A percentile compares a stretch with the other conserved stretches of the same genome.
Conservation (phyloP, 2,888 invertebrate genomes). For the Agonopterix alstromeriana region DNA sequence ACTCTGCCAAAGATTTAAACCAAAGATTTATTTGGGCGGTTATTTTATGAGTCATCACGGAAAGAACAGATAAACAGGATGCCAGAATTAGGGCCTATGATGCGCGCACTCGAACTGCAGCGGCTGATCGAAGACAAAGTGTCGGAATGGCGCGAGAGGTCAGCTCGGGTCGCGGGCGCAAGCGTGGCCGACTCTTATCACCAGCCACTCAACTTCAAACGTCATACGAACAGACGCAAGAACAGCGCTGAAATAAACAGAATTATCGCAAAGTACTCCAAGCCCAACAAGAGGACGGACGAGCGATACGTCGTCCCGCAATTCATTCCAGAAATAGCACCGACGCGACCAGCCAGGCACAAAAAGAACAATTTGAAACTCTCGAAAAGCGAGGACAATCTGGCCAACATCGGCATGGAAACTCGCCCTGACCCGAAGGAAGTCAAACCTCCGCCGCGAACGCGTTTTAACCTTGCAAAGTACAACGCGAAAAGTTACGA, state of each 20-base stretch:
- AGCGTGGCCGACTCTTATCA: constrained; percentile 70
- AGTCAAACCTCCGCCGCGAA: constrained; percentile 23
- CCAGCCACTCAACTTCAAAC: constrained; percentile 69
- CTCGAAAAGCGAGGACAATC: constrained; percentile 63
- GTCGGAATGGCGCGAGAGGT: constrained; percentile 72
- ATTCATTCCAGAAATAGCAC: constrained; percentile 34
- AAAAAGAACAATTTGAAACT: constrained; percentile 29
- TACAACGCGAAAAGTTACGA: constrained; percentile 65
- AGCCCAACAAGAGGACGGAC: constrained; percentile 56
- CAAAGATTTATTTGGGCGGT: constrained; percentile 2
- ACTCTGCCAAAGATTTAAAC: neutral
- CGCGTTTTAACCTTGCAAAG: constrained; percentile 40
- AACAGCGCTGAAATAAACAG: constrained; percentile 73
- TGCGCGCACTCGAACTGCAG: constrained; percentile 70
- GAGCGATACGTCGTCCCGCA: constrained; percentile 37
- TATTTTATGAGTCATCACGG: constrained; percentile 13
- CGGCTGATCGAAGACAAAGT: constrained; percentile 71
- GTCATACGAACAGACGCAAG: constrained; percentile 69
- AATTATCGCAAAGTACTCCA: constrained; percentile 74
- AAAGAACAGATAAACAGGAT: constrained; percentile 33
- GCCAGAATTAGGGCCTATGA: constrained; percentile 69
- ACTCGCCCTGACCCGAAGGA: constrained; percentile 37
- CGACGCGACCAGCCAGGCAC: constrained; percentile 49
- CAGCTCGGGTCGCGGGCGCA: constrained; percentile 62
- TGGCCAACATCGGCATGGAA: constrained; percentile 51